Percentiles rank a stretch among this genome's conserved stretches.
Conservation (phyloP, 2,888 invertebrate genomes). For the Pachliopta kotzebuea region DNA sequence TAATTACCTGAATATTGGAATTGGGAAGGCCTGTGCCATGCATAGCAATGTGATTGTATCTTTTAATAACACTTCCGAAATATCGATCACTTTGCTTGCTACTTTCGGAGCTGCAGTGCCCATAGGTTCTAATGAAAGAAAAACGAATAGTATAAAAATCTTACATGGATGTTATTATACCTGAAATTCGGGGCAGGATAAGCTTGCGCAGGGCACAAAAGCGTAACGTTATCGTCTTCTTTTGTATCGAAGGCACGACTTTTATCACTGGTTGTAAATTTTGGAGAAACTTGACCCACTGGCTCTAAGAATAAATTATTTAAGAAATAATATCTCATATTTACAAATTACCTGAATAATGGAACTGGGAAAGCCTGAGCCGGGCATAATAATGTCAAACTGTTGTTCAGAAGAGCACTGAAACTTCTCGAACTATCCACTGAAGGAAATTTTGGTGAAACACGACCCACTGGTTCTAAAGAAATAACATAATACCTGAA, state of each 20-base stretch:
- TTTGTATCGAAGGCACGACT: conserved; percentile 82
- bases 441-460: conserved; percentile 82
- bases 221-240: conserved; percentile 70
- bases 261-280: conserved; percentile 83
- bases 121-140: conserved; percentile 81
- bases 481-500: conserved; percentile 82
- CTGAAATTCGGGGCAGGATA: conserved; percentile 85
- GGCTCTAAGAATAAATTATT: conserved; percentile 77
- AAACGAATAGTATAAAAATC: conserved; percentile 31
- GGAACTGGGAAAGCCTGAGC: conserved; percentile 89
- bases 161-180: conserved; percentile 53
- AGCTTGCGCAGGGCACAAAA: conserved; percentile 88
- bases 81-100: conserved; percentile 77
- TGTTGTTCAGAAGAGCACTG: conserved; percentile 70
- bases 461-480: conserved; percentile 83
- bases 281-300: conserved; percentile 84
- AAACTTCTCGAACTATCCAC: conserved; percentile 84
- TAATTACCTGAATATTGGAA: conserved; percentile 84
- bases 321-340: conserved; percentile 25
- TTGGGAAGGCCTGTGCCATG: conserved; percentile 84
- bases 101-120: conserved; percentile 86
- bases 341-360: conserved; percentile 81
- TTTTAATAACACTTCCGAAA: conserved; percentile 58
- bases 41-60: conserved; percentile 77
- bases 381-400: conserved; percentile 85